phyloP scores from a whole-genome alignment of 2,888 invertebrate species.

The Entomobrya proxima region DNA sequence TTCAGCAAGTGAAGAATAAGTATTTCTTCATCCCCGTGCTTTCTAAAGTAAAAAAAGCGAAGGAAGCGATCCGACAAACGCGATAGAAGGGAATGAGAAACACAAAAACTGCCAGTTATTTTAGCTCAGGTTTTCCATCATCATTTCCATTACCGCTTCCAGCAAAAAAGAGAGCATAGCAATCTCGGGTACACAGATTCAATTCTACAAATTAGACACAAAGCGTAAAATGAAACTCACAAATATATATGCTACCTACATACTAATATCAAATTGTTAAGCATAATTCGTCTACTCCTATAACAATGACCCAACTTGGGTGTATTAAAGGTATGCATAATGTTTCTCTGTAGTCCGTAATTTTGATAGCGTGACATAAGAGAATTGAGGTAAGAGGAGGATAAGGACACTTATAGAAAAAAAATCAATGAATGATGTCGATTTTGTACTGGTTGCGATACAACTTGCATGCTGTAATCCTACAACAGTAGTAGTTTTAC shows the following conservation, averaged over 20 bases:
- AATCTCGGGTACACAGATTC: neutral
- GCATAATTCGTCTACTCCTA: too few relatives aligned
- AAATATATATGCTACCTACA: too few relatives aligned
- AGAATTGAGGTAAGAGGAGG: neutral
- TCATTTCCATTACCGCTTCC: neutral
- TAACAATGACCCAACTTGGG: too few relatives aligned
- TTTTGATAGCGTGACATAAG: too few relatives aligned
- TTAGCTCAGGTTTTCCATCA: neutral
- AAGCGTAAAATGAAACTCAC: neutral
- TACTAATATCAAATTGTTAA: too few relatives aligned
- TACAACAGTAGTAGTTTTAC: too few relatives aligned
- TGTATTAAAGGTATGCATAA: too few relatives aligned
- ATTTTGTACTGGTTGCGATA: neutral
- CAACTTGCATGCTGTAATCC: neutral
- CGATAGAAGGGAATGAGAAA: neutral
- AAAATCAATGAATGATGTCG: conserved; percentile 10
- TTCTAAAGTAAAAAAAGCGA: neutral
- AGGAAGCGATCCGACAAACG: conserved; percentile 1
- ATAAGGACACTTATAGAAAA: neutral
- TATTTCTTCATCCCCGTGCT: neutral
- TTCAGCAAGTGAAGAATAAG: neutral
- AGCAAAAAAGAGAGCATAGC: neutral
- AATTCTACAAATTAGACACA: neutral
- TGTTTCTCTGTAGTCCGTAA: too few relatives aligned
- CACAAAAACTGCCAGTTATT: conserved; percentile 11